Conservation (phyloP, 2,113 vertebrate genomes). For the Poicephalus gulielmi region DNA sequence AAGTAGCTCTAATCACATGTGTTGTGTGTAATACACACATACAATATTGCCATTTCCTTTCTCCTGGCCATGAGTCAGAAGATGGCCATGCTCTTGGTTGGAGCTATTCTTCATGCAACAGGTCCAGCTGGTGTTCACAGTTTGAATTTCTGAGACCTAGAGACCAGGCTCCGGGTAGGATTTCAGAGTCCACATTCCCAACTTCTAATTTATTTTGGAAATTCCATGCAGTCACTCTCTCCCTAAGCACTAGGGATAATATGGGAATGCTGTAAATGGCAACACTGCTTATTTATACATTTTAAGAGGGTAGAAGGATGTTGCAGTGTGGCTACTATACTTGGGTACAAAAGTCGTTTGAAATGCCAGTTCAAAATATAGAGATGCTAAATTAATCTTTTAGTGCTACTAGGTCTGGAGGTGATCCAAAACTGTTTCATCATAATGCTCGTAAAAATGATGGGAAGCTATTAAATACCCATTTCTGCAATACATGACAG, state of each 20-base stretch:
- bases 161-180: not conserved
- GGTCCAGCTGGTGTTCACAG: not conserved
- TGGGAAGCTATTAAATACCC: not conserved
- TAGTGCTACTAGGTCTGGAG: not conserved
- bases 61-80: not conserved
- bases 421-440: conserved; percentile 20
- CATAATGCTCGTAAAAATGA: conserved; percentile 20
- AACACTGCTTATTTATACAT: not conserved
- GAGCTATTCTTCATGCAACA: not conserved
- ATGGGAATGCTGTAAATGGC: not conserved
- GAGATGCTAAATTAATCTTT: conserved; percentile 3
- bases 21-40: fast-evolving
- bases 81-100: not conserved
- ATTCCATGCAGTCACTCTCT: not conserved
- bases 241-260: not conserved
- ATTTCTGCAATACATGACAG: not conserved
- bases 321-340: not conserved
- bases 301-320: not conserved
- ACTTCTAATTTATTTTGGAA: not conserved
- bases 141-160: not conserved
- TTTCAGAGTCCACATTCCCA: not conserved
- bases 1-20: not conserved
- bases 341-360: not conserved
- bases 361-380: not conserved
- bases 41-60: not conserved